Conservation (phyloP, 2,888 invertebrate species). For the Candidula unifasciata region DNA sequence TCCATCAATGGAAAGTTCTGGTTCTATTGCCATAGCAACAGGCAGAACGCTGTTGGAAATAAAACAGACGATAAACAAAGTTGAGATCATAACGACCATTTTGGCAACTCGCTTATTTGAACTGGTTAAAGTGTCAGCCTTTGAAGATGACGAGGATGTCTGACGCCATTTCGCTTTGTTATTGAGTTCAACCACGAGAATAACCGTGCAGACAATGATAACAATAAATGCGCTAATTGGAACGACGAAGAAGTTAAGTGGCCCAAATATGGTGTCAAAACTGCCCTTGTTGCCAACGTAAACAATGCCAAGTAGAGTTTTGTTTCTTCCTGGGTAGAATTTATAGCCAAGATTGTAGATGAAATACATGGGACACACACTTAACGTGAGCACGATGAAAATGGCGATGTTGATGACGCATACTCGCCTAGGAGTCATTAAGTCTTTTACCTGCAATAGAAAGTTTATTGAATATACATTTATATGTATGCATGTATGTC, state of each 20-base stretch:
- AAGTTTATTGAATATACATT: too few relatives aligned
- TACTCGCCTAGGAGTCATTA: background rate
- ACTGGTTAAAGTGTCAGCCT: background rate
- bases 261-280: background rate
- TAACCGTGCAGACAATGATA: conserved; percentile 6
- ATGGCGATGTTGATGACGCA: background rate
- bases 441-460: background rate
- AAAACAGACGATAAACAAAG: background rate
- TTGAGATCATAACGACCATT: background rate
- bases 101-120: background rate
- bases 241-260: background rate
- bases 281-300: background rate
- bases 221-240: background rate
- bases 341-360: background rate
- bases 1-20: background rate
- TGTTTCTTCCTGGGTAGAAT: conserved; percentile 21
- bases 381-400: background rate
- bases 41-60: background rate
- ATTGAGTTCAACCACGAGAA: background rate
- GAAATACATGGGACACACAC: background rate
- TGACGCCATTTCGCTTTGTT: background rate
- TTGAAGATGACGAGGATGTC: background rate
- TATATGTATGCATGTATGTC: too few relatives aligned
- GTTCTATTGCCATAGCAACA: background rate
- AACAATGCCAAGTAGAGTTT: background rate